These are phyloP conservation scores for Drosophila sordidula DNA, from an alignment of 2,888 invertebrate species.

Conservation along the genomic window DNA sequence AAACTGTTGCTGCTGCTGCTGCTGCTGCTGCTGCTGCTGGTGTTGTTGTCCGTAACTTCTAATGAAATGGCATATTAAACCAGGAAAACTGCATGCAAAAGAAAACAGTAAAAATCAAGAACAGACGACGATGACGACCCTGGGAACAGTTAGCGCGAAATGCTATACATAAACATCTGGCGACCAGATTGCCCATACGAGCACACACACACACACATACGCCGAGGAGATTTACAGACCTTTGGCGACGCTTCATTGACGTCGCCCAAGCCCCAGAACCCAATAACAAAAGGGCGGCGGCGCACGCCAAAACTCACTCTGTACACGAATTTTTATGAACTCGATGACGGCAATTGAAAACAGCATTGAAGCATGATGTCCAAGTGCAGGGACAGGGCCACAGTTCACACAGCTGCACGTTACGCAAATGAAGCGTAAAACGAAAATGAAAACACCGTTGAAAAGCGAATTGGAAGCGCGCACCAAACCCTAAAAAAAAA, in stretches of 20 bases:
- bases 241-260: slow-evolving; percentile 54
- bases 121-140: slow-evolving; percentile 51
- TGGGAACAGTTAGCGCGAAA: slow-evolving; percentile 62
- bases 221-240: slow-evolving; percentile 28
- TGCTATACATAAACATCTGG: slow-evolving; percentile 63
- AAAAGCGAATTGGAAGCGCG: slow-evolving; percentile 69
- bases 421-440: slow-evolving; percentile 71
- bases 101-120: slow-evolving; percentile 52
- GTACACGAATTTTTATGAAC: slow-evolving; percentile 37
- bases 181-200: slow-evolving; percentile 57
- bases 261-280: slow-evolving; percentile 5
- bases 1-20: slow-evolving; percentile 19
- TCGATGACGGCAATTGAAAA: slow-evolving; percentile 23
- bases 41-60: slow-evolving; percentile 40
- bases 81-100: slow-evolving; percentile 45
- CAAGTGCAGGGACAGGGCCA: slow-evolving; percentile 57
- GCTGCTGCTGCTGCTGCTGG: slow-evolving; percentile 16
- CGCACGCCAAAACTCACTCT: slow-evolving; percentile 54
- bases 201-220: slow-evolving; percentile 8
- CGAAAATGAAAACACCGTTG: slow-evolving; percentile 67
- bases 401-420: slow-evolving; percentile 68
- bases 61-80: slow-evolving; percentile 55
- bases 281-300: slow-evolving; percentile 33
- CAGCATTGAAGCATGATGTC: slow-evolving; percentile 57
- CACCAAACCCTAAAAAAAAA: slow-evolving; percentile 33